Conservation (phyloP, 2,113 vertebrate genomes). For the Sardina pilchardus region DNA sequence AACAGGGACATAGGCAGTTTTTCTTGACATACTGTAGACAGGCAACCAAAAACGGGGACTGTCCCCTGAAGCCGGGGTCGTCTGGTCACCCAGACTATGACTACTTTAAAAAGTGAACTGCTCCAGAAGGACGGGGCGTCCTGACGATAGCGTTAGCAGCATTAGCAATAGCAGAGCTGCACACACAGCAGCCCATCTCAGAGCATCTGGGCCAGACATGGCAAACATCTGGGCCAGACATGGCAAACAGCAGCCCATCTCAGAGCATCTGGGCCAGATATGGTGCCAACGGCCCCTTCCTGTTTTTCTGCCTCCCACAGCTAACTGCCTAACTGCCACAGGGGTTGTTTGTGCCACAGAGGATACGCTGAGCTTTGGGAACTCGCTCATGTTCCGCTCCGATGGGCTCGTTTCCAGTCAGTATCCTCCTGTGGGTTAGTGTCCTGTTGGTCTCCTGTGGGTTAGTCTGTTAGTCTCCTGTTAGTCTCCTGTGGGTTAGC, state of each 20-base stretch:
- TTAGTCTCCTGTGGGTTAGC: too few species aligned
- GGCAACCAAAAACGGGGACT: too few species aligned
- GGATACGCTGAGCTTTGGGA: conserved; percentile 16
- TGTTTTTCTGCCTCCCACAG: conserved; percentile 50
- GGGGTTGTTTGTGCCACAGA: conserved; percentile 39
- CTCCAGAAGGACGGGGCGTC: neutral
- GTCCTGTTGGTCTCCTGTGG: too few species aligned
- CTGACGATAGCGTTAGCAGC: neutral
- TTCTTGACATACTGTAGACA: too few species aligned
- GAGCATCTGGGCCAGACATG: neutral
- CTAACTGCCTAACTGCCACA: conserved; percentile 53
- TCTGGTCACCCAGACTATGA: neutral
- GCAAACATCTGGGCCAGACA: too few species aligned
- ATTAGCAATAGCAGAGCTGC: too few species aligned
- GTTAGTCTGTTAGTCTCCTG: too few species aligned
- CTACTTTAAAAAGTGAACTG: neutral
- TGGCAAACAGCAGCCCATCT: neutral
- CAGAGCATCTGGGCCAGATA: neutral
- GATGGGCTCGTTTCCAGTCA: neutral
- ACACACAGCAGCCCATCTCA: neutral
- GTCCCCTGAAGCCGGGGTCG: too few species aligned
- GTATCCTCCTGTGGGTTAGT: too few species aligned
- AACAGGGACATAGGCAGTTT: too few species aligned
- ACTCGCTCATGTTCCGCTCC: conserved; percentile 18
- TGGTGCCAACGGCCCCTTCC: conserved; percentile 45